Base-by-base conservation (phyloP, 37 sponge, comb jelly and placozoan species). In the Crambe crambe region DNA sequence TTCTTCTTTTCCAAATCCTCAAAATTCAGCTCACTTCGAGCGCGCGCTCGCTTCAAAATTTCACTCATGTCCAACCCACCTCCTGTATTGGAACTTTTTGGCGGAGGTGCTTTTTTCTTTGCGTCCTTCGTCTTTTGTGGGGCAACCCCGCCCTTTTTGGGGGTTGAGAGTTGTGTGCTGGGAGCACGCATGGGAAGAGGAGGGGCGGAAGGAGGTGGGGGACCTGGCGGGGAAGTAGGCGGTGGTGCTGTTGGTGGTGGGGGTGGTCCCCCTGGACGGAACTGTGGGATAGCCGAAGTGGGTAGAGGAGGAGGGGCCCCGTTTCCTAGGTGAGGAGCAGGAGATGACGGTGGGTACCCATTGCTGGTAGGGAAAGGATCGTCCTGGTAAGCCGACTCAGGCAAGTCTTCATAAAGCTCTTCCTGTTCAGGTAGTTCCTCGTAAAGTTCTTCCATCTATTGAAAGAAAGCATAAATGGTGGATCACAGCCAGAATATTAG, bases 341-440 rank as follows among this genome's bases (percentile, higher is more conserved):
- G 2, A 56, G 67, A 29, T 73, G 74, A 18, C 64, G 74, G 65
- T 37, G 8, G 40, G 20, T 26, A 40, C 18, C 43, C n/a, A 12
- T 25, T 40, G 37, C 37, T 21, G 36, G 21, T 67, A 37, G 68
- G 27, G 68, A 32, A 29, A 10, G 71, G n/a, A 61, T 40, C 25
- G 57, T 86, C 81, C 62, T 75, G 60, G 54, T 22, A 51, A 1
- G 63, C 73, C 1, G 39, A 63, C 2, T 20, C 41, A 26, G 76
- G 81, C 2, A 89, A 42, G 66, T 89, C 90, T 75, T 89, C 90
- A 74, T 89, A 89, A 15, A 89, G 54, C 22, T 89, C 90, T 37
- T 80, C 58, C 30, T 75, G 42, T 6, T 25, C 73, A 23, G 76
- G 81, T 1, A 89, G 60, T 64, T 89, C 90, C 68, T 89, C 90